phyloP scores from a whole-genome alignment of 2,113 vertebrate genomes.

The Eleginops maclovinus region DNA sequence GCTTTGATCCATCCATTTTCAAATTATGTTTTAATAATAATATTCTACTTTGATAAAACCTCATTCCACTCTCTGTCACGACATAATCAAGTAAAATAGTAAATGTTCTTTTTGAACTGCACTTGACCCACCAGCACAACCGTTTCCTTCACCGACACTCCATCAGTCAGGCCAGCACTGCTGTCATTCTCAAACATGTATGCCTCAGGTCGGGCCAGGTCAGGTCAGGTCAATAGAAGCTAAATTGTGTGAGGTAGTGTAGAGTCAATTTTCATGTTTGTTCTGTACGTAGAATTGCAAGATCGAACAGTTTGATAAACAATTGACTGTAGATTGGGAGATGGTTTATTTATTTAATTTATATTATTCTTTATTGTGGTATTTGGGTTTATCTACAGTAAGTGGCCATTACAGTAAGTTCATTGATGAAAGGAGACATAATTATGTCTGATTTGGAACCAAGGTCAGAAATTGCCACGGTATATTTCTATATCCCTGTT shows the following conservation, averaged over 20 bases:
- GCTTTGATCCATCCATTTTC: slow-evolving; percentile 16
- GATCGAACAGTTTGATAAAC: neutral
- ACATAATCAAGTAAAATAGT: neutral
- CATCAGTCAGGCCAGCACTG: slow-evolving; percentile 6
- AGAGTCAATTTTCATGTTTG: neutral
- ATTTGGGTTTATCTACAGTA: neutral
- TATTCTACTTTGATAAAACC: slow-evolving; percentile 25
- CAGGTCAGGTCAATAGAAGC: slow-evolving; percentile 14
- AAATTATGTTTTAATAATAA: slow-evolving; percentile 26
- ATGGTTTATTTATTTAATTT: no score
- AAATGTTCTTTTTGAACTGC: slow-evolving; percentile 19
- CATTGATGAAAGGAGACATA: neutral
- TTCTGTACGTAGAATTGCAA: neutral
- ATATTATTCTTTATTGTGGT: neutral
- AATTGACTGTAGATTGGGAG: neutral
- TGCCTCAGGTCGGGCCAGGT: neutral
- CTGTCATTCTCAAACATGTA: neutral
- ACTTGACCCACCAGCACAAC: slow-evolving; percentile 12
- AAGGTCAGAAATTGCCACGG: neutral
- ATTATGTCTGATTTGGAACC: neutral
- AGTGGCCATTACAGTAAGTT: neutral
- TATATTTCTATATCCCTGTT: neutral
- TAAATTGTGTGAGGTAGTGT: neutral
- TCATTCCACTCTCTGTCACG: neutral
- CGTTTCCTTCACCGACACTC: neutral